These are phyloP conservation scores for Morpho helenor DNA, from an alignment of 2,888 invertebrate genomes.

Conservation along the genomic window DNA sequence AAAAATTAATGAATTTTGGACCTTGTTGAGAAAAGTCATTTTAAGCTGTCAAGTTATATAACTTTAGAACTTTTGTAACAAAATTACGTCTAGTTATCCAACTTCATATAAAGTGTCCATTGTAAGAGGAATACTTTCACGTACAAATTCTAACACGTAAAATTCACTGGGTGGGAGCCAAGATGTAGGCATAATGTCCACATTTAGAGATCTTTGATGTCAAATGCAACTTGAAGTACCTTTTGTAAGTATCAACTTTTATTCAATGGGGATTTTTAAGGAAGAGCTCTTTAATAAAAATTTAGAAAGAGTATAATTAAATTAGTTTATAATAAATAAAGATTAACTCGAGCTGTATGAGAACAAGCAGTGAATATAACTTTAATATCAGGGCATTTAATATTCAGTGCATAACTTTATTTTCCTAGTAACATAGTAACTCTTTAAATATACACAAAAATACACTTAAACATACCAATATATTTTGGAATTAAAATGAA, in stretches of 20 bases:
- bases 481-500: too few species aligned
- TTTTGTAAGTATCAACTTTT: slow-evolving; percentile 6
- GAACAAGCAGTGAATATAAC: too few species aligned
- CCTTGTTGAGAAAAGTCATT: slow-evolving; percentile 22
- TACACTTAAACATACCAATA: too few species aligned
- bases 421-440: too few species aligned
- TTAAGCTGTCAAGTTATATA: slow-evolving; percentile 18
- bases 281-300: too few species aligned
- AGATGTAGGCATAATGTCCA: slow-evolving; percentile 27
- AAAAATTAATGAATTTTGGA: slow-evolving; percentile 31
- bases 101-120: slow-evolving; percentile 25
- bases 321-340: too few species aligned
- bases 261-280: too few species aligned
- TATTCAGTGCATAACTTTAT: too few species aligned
- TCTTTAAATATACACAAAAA: too few species aligned
- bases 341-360: too few species aligned
- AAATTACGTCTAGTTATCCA: slow-evolving; percentile 27
- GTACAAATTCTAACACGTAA: slow-evolving; percentile 27
- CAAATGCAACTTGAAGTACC: slow-evolving; percentile 21
- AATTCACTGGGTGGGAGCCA: slow-evolving; percentile 26
- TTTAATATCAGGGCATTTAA: too few species aligned
- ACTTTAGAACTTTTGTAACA: slow-evolving; percentile 24
- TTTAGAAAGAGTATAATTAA: too few species aligned
- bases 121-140: slow-evolving; percentile 27
- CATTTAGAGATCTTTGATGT: slow-evolving; percentile 23